Evolutionary conservation across 2,888 invertebrate species (phyloP).

Genomic region (Ormyrus thymus): DNA sequence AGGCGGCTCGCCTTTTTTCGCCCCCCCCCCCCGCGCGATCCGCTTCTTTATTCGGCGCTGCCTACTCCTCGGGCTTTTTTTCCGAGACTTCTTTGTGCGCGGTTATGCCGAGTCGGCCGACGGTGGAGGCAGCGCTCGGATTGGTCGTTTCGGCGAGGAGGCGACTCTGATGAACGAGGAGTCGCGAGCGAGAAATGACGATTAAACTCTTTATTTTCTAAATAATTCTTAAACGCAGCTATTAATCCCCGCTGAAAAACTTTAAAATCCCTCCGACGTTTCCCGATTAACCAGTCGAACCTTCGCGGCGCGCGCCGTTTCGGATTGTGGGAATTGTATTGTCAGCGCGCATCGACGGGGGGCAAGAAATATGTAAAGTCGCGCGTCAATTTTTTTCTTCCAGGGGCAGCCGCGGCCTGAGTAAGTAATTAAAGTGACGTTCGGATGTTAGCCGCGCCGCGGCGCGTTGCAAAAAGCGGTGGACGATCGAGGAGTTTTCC

Average conservation of each 20-base stretch:
- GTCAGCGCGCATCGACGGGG: conserved; percentile 17
- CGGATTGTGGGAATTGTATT: conserved; percentile 42
- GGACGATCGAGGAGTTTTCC: conserved; percentile 49
- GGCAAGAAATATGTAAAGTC: conserved; percentile 50
- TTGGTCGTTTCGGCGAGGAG: too few relatives aligned
- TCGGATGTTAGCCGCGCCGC: background rate
- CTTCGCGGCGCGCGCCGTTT: background rate
- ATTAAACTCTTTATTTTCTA: too few relatives aligned
- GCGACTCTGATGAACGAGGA: too few relatives aligned
- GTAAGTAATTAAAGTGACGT: conserved; percentile 55
- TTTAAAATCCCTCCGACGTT: too few relatives aligned
- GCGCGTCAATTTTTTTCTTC: conserved; percentile 49
- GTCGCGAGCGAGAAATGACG: too few relatives aligned
- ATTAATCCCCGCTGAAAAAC: too few relatives aligned
- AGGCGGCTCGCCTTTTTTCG: conserved; percentile 14
- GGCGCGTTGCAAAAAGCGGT: conserved; percentile 3
- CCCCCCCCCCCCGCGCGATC: background rate
- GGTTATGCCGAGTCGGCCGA: too few relatives aligned
- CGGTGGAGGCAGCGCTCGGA: too few relatives aligned
- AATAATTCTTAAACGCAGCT: too few relatives aligned
- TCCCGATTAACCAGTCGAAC: too few relatives aligned
- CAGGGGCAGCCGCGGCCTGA: conserved; percentile 16
- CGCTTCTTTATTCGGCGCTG: background rate
- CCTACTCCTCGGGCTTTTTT: background rate
- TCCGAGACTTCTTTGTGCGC: background rate